These are phyloP conservation scores for Netelia virgata DNA, from an alignment of 2,888 invertebrate genomes.

Conservation along the genomic window DNA sequence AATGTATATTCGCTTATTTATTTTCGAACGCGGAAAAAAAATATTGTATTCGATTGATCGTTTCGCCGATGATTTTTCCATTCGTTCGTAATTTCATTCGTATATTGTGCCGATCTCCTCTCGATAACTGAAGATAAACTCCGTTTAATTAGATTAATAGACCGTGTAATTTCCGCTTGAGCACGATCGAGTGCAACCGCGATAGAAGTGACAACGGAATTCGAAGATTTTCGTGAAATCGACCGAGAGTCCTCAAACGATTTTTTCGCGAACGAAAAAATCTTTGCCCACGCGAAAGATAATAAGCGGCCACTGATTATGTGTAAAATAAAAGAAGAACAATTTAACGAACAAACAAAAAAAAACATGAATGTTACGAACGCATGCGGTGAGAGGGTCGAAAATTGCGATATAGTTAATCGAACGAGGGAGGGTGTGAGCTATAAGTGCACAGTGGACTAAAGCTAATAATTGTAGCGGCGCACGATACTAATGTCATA, in stretches of 20 bases:
- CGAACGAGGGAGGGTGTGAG: constrained; percentile 46
- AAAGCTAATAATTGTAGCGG: constrained; percentile 78
- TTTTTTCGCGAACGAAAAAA: not conserved
- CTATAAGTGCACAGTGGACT: constrained; percentile 79
- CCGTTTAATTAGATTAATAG: constrained; percentile 38
- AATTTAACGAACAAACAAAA: constrained; percentile 14
- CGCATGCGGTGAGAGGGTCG: constrained; percentile 64
- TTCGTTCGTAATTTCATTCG: not conserved
- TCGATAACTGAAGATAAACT: constrained; percentile 30
- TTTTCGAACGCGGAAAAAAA: not conserved
- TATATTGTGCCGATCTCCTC: not conserved
- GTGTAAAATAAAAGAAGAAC: constrained; percentile 30
- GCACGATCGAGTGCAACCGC: constrained; percentile 25
- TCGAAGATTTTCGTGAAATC: not conserved
- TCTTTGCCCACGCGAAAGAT: not conserved
- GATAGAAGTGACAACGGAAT: constrained; percentile 20
- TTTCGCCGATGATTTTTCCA: not conserved
- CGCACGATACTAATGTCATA: constrained; percentile 80
- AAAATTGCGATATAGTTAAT: constrained; percentile 72
- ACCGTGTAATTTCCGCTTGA: constrained; percentile 29
- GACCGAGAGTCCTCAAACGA: not conserved
- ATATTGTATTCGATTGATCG: not conserved
- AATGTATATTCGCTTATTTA: not conserved
- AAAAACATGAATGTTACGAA: constrained; percentile 51
- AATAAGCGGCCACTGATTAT: constrained; percentile 20